Base-by-base conservation (phyloP, 64 coral and sea anemone species). In the Pocillopora verrucosa region DNA sequence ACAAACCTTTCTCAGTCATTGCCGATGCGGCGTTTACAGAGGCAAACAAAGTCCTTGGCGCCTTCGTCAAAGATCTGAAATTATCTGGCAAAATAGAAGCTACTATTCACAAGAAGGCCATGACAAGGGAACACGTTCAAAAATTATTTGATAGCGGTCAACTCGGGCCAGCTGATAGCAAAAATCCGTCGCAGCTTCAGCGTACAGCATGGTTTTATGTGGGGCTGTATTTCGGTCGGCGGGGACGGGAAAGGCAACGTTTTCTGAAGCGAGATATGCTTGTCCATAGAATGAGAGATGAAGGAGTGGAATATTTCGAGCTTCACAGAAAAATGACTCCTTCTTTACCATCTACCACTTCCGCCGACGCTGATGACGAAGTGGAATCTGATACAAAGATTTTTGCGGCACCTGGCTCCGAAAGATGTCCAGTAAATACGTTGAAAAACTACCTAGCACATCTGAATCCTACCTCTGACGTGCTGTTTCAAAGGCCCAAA, bases 181-280 rank as follows among this genome's bases (percentile, higher is more conserved):
- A 91, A 9, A 34, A 84, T 11, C 89, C 80, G 0, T n/a, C 59
- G 26, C 80, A 76, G 17, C 75, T 91, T 4, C 58, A 84, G 58
- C 69, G 76, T 13, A 85, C 80, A 6, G 80, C 61, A 11, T 94
- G 80, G 92, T 91, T 95, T 61, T 91, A 95, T 16, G 56, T 91
- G 4, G 87, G 58, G 3, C 16, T 91, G 16, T 95, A 69, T 41
- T 91, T 95, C 45, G 93, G 93, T 10, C 87, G 87, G 68, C 76
- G 89, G 16, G 93, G 89, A 16, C 45, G 77, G 19, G 93, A 91
- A 61, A 88, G 91, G n/a, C 93, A 95, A 36, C 73, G 89, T 61
- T n/a, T 87, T 17, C 51, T 95, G 1, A 82, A 78, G 36, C n/a
- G 35, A 16, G 36, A 38, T 1, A 94, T 94, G 89, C 51, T 94